Percentiles rank a stretch among this genome's conserved stretches.
phyloP scores from a whole-genome alignment of 2,113 vertebrate genomes.

The Callionymus lyra region DNA sequence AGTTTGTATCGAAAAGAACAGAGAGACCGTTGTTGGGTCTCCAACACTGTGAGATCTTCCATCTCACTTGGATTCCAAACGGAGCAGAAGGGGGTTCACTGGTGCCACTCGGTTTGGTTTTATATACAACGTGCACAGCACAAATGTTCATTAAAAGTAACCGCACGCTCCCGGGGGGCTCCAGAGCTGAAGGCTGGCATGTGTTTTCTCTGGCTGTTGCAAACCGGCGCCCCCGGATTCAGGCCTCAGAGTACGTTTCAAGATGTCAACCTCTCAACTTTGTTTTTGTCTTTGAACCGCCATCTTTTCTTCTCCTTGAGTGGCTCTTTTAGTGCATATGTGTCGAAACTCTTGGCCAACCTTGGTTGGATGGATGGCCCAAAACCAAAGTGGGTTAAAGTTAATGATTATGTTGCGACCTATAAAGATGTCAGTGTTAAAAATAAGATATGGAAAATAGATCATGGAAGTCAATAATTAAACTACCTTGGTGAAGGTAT shows the following conservation, averaged over 20 bases:
- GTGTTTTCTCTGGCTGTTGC: slow-evolving; percentile 49
- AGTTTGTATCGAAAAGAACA: slow-evolving; percentile 42
- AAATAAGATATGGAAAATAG: too few species aligned
- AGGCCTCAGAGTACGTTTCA: slow-evolving; percentile 44
- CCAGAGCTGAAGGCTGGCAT: slow-evolving; percentile 25
- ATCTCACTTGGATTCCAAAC: slow-evolving; percentile 39
- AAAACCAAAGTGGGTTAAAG: too few species aligned
- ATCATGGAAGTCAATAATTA: too few species aligned
- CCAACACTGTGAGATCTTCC: slow-evolving; percentile 39
- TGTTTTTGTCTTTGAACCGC: slow-evolving; percentile 1
- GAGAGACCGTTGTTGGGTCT: slow-evolving; percentile 51
- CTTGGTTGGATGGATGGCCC: too few species aligned
- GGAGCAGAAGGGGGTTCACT: slow-evolving; percentile 27
- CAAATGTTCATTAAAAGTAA: slow-evolving; percentile 47
- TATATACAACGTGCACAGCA: slow-evolving; percentile 37
- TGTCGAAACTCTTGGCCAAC: too few species aligned
- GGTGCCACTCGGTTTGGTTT: slow-evolving; percentile 28
- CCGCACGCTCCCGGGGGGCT: slow-evolving; percentile 36
- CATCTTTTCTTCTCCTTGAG: too few species aligned
- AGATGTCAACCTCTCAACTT: neutral
- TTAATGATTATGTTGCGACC: too few species aligned
- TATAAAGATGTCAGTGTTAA: too few species aligned
- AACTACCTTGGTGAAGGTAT: too few species aligned
- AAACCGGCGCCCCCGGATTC: slow-evolving; percentile 25
- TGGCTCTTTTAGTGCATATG: too few species aligned